A percentile compares a stretch with the other conserved stretches of the same genome.
Conservation (phyloP, 2,888 invertebrate genomes). For the Mechanitis messenoides region DNA sequence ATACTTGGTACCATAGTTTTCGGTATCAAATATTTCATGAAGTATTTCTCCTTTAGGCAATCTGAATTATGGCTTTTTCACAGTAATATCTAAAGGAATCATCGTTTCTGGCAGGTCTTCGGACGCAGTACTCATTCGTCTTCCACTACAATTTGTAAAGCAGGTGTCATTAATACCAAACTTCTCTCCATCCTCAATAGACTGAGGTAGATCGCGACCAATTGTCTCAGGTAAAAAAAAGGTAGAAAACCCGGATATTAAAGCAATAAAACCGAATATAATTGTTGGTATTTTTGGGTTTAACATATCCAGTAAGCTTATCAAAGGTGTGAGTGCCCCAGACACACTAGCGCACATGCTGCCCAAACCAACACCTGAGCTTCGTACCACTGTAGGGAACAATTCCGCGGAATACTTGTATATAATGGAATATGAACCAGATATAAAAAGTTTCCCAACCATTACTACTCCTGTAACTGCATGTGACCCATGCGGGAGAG, state of each 20-base stretch:
- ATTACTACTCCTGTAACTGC: slow-evolving; percentile 81
- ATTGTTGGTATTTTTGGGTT: slow-evolving; percentile 87
- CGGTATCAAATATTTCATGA: too few relatives aligned
- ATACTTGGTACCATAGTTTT: too few relatives aligned
- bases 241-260: slow-evolving; percentile 84
- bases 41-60: too few relatives aligned
- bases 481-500: slow-evolving; percentile 80
- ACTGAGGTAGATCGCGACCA: slow-evolving; percentile 88
- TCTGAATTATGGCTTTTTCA: slow-evolving; percentile 47
- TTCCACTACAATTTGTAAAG: slow-evolving; percentile 80
- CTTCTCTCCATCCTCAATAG: slow-evolving; percentile 88
- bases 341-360: slow-evolving; percentile 91
- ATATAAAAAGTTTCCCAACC: slow-evolving; percentile 88
- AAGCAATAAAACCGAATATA: slow-evolving; percentile 84
- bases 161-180: slow-evolving; percentile 90
- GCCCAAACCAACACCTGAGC: slow-evolving; percentile 88
- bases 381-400: slow-evolving; percentile 90
- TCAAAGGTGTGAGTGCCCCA: slow-evolving; percentile 86
- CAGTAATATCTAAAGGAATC: slow-evolving; percentile 58
- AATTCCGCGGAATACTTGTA: slow-evolving; percentile 92
- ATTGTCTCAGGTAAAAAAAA: slow-evolving; percentile 88
- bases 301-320: slow-evolving; percentile 85
- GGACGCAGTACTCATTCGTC: slow-evolving; percentile 58
- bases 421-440: slow-evolving; percentile 89
- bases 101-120: slow-evolving; percentile 63